These are phyloP conservation scores for Tricholaema leucomelas DNA, from an alignment of 2,113 vertebrate genomes.

Conservation along the genomic window DNA sequence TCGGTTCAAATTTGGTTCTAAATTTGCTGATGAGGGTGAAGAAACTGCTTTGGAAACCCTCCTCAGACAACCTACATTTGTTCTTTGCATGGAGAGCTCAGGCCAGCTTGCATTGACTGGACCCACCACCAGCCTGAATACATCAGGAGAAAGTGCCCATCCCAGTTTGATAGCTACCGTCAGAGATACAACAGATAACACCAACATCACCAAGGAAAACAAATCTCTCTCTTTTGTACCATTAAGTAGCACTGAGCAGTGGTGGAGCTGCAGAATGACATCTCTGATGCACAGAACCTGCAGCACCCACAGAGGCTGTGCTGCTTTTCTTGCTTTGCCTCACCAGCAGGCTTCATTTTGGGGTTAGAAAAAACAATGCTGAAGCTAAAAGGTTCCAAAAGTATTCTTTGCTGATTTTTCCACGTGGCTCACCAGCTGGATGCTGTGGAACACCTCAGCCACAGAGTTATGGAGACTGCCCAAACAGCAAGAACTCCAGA, in stretches of 20 bases:
- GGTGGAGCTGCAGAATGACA: not conserved
- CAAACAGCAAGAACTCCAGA: not conserved
- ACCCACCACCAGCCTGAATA: not conserved
- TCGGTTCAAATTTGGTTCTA: conserved; percentile 76
- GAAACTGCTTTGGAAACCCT: conserved; percentile 65
- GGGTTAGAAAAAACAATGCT: not conserved
- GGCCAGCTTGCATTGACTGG: not conserved
- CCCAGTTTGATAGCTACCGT: not conserved
- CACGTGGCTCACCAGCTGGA: not conserved
- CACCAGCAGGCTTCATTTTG: not conserved
- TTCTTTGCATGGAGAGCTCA: conserved; percentile 18
- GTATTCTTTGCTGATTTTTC: too few relatives aligned
- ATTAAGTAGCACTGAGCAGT: not conserved
- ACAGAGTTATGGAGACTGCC: accelerated
- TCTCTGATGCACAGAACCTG: not conserved
- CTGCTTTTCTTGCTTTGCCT: not conserved
- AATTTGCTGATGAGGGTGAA: conserved; percentile 76
- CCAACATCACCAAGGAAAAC: not conserved
- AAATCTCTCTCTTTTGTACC: not conserved
- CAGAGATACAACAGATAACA: not conserved
- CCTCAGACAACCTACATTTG: conserved; percentile 60
- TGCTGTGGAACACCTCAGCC: not conserved
- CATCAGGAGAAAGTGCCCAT: not conserved
- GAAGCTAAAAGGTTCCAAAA: not conserved
- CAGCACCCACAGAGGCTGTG: not conserved